These are phyloP conservation scores for Hirtodrosophila cameraria DNA, from an alignment of 2,888 invertebrate species.

Conservation along the genomic window DNA sequence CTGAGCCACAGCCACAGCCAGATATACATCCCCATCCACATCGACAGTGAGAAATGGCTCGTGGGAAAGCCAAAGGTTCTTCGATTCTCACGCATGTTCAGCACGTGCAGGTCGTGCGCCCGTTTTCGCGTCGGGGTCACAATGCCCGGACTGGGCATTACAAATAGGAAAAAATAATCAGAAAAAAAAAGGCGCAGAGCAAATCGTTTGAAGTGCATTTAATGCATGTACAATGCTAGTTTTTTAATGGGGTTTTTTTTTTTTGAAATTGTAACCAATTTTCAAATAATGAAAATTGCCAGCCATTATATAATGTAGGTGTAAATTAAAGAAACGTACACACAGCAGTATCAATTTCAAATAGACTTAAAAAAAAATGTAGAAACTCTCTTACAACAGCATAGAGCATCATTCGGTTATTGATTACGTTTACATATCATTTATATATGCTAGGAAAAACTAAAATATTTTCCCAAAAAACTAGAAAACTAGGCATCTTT, in stretches of 20 bases:
- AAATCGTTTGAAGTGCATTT: conserved; percentile 75
- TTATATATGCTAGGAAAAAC: conserved; percentile 6
- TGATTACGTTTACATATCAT: conserved; percentile 9
- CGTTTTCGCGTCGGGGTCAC: not conserved
- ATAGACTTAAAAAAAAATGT: conserved; percentile 38
- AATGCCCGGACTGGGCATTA: conserved; percentile 4
- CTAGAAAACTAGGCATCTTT: conserved; percentile 8
- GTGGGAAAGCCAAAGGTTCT: conserved; percentile 82
- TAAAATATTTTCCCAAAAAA: not conserved
- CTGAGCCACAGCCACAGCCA: not conserved
- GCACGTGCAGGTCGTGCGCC: conserved; percentile 83
- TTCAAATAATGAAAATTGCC: conserved; percentile 66
- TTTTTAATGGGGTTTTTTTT: conserved; percentile 62
- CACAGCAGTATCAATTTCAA: conserved; percentile 9
- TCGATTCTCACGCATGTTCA: conserved; percentile 83
- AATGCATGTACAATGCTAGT: conserved; percentile 50
- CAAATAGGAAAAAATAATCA: not conserved
- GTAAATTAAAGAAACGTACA: conserved; percentile 1
- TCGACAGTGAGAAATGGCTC: conserved; percentile 60
- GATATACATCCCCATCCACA: not conserved
- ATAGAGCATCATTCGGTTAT: conserved; percentile 4
- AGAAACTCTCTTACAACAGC: conserved; percentile 19
- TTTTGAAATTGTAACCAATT: conserved; percentile 63
- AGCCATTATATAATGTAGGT: conserved; percentile 27
- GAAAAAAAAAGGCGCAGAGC: conserved; percentile 37